Conservation (phyloP, 1,140 invertebrate species). For the Drosophila mayri region DNA sequence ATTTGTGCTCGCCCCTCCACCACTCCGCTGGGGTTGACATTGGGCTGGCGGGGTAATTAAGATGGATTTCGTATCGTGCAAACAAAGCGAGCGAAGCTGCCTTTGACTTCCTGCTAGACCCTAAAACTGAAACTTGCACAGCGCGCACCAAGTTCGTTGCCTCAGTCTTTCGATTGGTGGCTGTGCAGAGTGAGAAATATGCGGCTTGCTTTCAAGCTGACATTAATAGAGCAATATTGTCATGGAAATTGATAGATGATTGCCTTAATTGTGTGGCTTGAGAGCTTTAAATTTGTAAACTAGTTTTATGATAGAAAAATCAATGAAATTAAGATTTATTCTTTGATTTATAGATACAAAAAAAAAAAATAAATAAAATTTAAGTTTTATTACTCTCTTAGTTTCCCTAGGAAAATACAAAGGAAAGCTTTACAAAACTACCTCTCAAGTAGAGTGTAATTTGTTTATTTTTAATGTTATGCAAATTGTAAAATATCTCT, state of each 20-base stretch:
- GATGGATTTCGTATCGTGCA: slow-evolving; percentile 35
- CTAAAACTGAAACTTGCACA: slow-evolving; percentile 30
- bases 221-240: slow-evolving; percentile 13
- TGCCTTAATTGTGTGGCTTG: not conserved
- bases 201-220: slow-evolving; percentile 2
- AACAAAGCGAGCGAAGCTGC: slow-evolving; percentile 39
- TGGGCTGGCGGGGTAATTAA: slow-evolving; percentile 58
- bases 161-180: slow-evolving; percentile 48
- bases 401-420: not conserved
- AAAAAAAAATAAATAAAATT: no score
- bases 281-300: not conserved
- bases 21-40: slow-evolving; percentile 41
- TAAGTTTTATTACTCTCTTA: not conserved
- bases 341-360: not conserved
- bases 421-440: not conserved
- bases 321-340: not conserved
- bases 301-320: not conserved
- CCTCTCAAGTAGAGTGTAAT: not conserved
- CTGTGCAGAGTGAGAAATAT: slow-evolving; percentile 11
- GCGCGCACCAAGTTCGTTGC: slow-evolving; percentile 49
- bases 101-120: slow-evolving; percentile 59
- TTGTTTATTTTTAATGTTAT: not conserved
- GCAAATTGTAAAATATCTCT: not conserved
- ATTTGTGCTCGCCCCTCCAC: slow-evolving; percentile 26
- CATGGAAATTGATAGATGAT: slow-evolving; percentile 16